A percentile compares a stretch with the other conserved stretches of the same genome.
phyloP scores from a whole-genome alignment of 2,113 vertebrate species.

The Drymodes brunneopygia region DNA sequence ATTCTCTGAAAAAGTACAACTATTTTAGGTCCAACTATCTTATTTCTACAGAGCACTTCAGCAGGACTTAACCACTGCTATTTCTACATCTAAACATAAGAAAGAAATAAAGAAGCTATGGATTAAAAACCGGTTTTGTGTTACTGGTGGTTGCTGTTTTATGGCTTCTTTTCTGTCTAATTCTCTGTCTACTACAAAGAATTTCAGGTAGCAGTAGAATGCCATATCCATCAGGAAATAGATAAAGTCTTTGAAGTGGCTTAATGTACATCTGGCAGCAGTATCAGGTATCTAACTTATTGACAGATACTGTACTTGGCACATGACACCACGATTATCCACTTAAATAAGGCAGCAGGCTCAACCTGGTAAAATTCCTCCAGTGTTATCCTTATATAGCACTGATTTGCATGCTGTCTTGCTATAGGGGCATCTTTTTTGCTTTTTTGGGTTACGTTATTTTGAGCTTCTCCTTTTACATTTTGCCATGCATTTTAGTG shows the following conservation, averaged over 20 bases:
- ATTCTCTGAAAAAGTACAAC: background rate
- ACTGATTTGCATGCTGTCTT: background rate
- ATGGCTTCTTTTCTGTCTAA: background rate
- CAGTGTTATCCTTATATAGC: fast-evolving
- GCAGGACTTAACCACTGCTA: background rate
- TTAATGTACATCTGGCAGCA: background rate
- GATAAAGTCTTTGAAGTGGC: background rate
- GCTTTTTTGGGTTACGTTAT: background rate
- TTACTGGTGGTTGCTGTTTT: background rate
- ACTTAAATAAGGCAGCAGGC: background rate
- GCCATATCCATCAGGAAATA: background rate
- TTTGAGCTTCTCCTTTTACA: background rate
- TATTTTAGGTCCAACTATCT: background rate
- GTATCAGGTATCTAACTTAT: background rate
- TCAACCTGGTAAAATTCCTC: background rate
- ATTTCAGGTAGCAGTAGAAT: background rate
- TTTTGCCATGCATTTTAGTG: background rate
- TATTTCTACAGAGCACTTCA: background rate
- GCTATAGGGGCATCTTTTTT: background rate
- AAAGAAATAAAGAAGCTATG: background rate
- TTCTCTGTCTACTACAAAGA: background rate
- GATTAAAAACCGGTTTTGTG: fast-evolving
- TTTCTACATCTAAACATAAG: background rate
- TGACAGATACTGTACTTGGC: background rate
- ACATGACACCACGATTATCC: background rate